A percentile compares a stretch with the other conserved stretches of the same genome.
These are phyloP conservation scores for Conopomorpha cramerella DNA, from an alignment of 1,140 invertebrate species.

Conservation along the genomic window DNA sequence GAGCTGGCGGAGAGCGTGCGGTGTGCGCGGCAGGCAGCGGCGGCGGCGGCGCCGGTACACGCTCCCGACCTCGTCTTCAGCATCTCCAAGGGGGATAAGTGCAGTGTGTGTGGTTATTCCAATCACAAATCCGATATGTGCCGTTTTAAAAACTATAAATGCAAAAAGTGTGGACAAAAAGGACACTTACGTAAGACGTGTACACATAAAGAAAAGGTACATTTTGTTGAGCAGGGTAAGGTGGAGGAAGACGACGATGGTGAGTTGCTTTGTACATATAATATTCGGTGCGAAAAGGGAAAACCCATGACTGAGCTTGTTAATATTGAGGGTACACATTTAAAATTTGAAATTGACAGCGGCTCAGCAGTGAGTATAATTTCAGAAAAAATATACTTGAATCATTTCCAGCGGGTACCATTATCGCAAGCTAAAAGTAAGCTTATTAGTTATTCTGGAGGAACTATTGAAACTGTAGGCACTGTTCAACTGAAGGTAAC, in stretches of 20 bases:
- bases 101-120: slow-evolving; percentile 4
- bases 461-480: neutral
- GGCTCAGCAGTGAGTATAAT: slow-evolving; percentile 1
- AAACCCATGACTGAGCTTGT: neutral
- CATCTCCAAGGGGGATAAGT: neutral
- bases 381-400: neutral
- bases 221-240: slow-evolving; percentile 3
- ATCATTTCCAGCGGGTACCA: neutral
- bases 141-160: slow-evolving; percentile 6
- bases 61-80: neutral
- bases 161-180: slow-evolving; percentile 4
- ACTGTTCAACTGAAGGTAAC: neutral
- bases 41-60: neutral
- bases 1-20: slow-evolving; percentile 9
- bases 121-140: slow-evolving; percentile 5
- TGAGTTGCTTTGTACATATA: slow-evolving; percentile 1
- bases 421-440: neutral
- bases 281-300: slow-evolving; percentile 4
- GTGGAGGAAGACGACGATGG: slow-evolving; percentile 3
- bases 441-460: slow-evolving; percentile 1
- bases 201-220: slow-evolving; percentile 1
- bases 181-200: slow-evolving; percentile 4
- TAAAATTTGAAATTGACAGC: slow-evolving; percentile 4
- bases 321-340: neutral
- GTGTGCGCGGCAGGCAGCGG: neutral